Base-by-base conservation (phyloP, 2,888 invertebrate species). In the Heliconius ethilla region DNA sequence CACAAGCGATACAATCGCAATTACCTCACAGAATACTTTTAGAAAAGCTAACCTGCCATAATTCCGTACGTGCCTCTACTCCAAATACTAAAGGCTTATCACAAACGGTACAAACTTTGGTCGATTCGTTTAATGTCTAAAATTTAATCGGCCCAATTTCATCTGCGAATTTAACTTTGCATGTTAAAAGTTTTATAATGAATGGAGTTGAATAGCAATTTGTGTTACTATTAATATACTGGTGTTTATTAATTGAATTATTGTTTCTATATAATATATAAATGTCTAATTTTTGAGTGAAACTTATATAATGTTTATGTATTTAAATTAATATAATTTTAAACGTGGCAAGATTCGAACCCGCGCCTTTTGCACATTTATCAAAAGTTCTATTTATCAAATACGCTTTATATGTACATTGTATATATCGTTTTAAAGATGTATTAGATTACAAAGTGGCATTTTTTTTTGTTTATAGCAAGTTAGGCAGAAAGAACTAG, bases 81-180 rank as follows among this genome's bases (percentile, higher is more conserved):
- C 72, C 37, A 76, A 76, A 66, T 65, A 72, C 76, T 72, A 76
- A 51, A 65, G 76, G 76, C 76, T 76, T 76, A 76, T 76, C 76
- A 76, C 72, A 72, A 72, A 72, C 69, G 73, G 69, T 70, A 72
- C 75, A 75, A 81, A 81, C 80, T 83, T 81, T 66, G 75, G 70
- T 45, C 83, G 81, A 83, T 83, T 81, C 82, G 81, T 81, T 81
- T 82, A 82, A 81, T 82, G 82, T 73, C 78, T 77, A 82, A 82
- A 72, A 82, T 83, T 82, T 81, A 83, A 83, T 83, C 81, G 81
- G 67, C 76, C 74, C 76, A 81, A 83, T 83, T 83, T 80, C 67
- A 65, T 75, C 81, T 69, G 75, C 81, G 80, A 81, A 80, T 82
- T 80, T 74, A 83, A 83, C 83, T 83, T 82, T 79, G 80, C 81